Percentiles rank a stretch among this genome's conserved stretches.
phyloP scores from a whole-genome alignment of 2,797 vertebrate species.

The Eospalax fontanierii region DNA sequence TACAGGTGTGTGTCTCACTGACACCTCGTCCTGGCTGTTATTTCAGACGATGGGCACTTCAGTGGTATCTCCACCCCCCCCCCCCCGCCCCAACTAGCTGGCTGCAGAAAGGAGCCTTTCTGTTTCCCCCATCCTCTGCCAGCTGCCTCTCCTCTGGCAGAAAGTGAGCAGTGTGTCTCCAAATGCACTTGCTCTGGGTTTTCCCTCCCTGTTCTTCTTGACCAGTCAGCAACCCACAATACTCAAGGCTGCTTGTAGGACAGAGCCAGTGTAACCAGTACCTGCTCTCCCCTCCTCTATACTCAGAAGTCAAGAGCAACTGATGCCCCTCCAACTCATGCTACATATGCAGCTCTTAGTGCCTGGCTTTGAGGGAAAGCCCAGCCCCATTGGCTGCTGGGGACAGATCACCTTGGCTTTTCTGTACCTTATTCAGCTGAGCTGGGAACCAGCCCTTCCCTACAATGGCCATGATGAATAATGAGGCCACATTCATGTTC shows the following conservation, averaged over 20 bases:
- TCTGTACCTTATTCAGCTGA: background rate
- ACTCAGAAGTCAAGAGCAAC: background rate
- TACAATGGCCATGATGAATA: background rate
- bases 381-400: background rate
- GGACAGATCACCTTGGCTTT: background rate
- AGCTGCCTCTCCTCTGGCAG: background rate
- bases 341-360: background rate
- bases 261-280: background rate
- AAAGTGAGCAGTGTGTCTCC: background rate
- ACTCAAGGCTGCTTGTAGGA: background rate
- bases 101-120: background rate
- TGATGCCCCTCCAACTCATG: too few relatives aligned
- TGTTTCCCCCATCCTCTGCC: background rate
- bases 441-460: background rate
- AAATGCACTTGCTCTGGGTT: background rate
- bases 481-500: too few relatives aligned
- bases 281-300: background rate
- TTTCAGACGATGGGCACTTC: slow-evolving; percentile 13
- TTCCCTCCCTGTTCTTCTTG: background rate
- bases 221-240: background rate
- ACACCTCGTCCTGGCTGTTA: background rate
- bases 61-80: background rate
- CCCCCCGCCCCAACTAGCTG: background rate
- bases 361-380: background rate
- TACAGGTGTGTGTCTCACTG: slow-evolving; percentile 68